Base-by-base conservation (phyloP, 1,140 invertebrate species). In the Adoxophyes honmai region DNA sequence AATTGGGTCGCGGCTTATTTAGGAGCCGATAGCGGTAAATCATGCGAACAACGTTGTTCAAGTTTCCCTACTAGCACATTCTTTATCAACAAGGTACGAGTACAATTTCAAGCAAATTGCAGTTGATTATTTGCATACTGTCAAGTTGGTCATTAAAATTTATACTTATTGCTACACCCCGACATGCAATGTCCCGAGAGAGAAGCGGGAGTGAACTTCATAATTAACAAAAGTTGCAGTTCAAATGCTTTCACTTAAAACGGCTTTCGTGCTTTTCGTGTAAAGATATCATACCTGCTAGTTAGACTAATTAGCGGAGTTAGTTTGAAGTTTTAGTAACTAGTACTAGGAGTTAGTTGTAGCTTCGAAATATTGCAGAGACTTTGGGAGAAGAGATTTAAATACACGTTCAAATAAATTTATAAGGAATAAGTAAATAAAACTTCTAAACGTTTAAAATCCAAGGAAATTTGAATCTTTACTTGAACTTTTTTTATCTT, bases 221-320 rank as follows among this genome's bases (percentile, higher is more conserved):
- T 48, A 48, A 48, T 48, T 48, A 48, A 48, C 16, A 44, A 48
- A 48, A 48, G 42, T 48, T 48, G 16, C 42, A 48, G 42, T 28
- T 28, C 18, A 48, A 48, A 48, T 11, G 42, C 42, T 48, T 48
- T 48, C 42, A 48, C 42, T 48, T 48, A 44, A 44, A 44, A 48
- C 21, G 42, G 18, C 18, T 10, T 48, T 33, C 21, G 16, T 48
- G 15, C 42, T 21, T 48, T 48, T 48, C 42, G 16, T 48, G 42
- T 48, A 48, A 48, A 21, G 42, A 21, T 48, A 48, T 48, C 42
- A 33, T 48, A 48, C 42, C 42, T 48, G 8, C 42, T 21, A 28
- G 21, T 28, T 28, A 28, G 21, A 28, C 21, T 28, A 28, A 28
- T 28, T 28, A 28, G 21, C 21, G 6, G 21, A 28, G 21, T 28